Base-by-base conservation (phyloP, 2,797 vertebrate species). In the Lepilemur ruficaudatus region DNA sequence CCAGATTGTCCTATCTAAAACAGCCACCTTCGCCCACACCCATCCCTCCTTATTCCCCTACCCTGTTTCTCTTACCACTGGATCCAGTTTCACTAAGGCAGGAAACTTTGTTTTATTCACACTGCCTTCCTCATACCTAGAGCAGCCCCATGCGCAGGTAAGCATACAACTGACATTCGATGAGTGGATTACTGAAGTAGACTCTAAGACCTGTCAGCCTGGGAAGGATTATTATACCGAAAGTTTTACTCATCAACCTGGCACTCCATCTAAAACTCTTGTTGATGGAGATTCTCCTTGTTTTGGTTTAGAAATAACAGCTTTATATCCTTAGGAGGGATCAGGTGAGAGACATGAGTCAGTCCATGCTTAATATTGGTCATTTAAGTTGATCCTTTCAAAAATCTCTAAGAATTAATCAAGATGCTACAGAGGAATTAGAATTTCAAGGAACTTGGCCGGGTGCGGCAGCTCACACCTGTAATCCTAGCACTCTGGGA, bases 111-210 rank as follows among this genome's bases (percentile, higher is more conserved):
- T 50, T 75, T 38, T 14, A 32, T 5, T 79, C 83, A 2, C 11
- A 9, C 23, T 1, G 38, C 55, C 28, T 57, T n/a, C 48, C 92
- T 55, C 23, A 5, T 14, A 3, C 35, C 70, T 10, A 6, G 0
- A n/a, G 38, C 43, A 8, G 67, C 48, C 3, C 32, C 9, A 7
- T 13, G 25, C 30, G 1, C 32, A 0, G 20, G 5, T 43, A 46
- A 35, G 55, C 13, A 0, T 12, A 23, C 28, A 4, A 0, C 10
- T 20, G 50, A 4, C 70, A 28, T 4, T 50, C 8, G 46, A 17
- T 23, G 35, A 63, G 7, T 46, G 46, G n/a, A 11, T 5, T 79
- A 32, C 4, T 20, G n/a, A 35, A 18, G 30, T 43, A 17, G 50
- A 59, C 7, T 14, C 38, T 2, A 52, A 32, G 67, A 30, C 14